Evolutionary conservation across 2,888 invertebrate genomes (phyloP).

Genomic region (Timema podura): DNA sequence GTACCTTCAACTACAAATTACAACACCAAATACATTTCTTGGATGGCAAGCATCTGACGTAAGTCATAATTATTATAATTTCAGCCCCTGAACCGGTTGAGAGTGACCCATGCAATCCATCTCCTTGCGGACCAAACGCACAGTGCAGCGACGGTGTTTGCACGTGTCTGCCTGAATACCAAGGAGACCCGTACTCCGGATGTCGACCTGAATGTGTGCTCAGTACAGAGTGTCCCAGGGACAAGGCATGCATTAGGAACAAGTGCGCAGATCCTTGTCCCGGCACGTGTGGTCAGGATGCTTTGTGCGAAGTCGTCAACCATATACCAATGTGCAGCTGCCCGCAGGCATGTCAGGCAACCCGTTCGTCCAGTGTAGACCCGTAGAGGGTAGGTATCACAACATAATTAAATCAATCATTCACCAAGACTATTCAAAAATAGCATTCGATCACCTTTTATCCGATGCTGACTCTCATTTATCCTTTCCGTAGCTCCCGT

Average conservation of each 20-base stretch:
- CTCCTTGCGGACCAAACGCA: slow-evolving; percentile 64
- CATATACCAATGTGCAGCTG: slow-evolving; percentile 76
- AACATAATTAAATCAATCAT: no score
- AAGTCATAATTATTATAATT: no score
- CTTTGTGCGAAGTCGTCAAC: slow-evolving; percentile 67
- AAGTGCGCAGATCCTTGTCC: slow-evolving; percentile 70
- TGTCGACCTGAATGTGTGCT: slow-evolving; percentile 66
- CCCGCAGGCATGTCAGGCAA: slow-evolving; percentile 66
- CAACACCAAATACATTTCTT: not conserved
- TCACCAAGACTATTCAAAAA: no score
- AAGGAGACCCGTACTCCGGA: slow-evolving; percentile 44
- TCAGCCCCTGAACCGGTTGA: slow-evolving; percentile 44
- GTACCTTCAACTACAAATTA: no score
- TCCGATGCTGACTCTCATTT: no score
- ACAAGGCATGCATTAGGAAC: slow-evolving; percentile 66
- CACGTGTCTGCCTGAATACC: slow-evolving; percentile 44
- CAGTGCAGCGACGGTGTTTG: slow-evolving; percentile 56
- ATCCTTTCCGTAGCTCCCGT: slow-evolving; percentile 38
- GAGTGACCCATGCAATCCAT: slow-evolving; percentile 66
- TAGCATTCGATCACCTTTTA: no score
- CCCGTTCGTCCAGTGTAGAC: slow-evolving; percentile 63
- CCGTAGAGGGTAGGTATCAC: slow-evolving; percentile 50
- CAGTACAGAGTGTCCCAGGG: slow-evolving; percentile 65
- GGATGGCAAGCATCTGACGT: no score
- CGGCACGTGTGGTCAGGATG: slow-evolving; percentile 70